Evolutionary conservation across 1,140 invertebrate genomes (phyloP), one percentile per base, ranked within the genome.

Genomic region (Heliconius hewitsoni): DNA sequence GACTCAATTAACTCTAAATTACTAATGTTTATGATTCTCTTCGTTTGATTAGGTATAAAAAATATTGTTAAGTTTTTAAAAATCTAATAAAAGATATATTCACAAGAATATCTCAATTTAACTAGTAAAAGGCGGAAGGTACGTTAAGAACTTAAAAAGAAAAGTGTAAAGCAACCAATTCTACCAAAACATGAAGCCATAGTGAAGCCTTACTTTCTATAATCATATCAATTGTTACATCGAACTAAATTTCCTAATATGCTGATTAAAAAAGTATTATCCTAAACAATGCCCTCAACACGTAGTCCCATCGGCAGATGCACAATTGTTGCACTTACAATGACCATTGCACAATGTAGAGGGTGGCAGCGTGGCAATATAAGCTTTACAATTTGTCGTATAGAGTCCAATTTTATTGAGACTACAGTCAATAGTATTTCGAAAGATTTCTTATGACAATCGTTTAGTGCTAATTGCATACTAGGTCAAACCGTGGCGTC

Each of bases 241-340:
- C 3, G 57, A 5, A 30, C 60, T 30, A 66, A 66, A 66, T 66
- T 66, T 66, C 60, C 60, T 66, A 66, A 66, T 66, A 66, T 66
- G 60, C 60, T 66, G 60, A 66, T 66, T 66, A 66, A 66, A 11
- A 66, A 30, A 5, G 3, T 66, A 66, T 66, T 66, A 66, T 66
- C 60, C 60, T 66, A 66, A 66, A 66, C 60, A 66, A 66, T 66
- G 60, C 60, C 60, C 60, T 66, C 60, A 66, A 66, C 60, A 66
- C 60, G 60, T 57, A 27, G 55, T 66, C 60, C 60, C 60, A 66
- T 66, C 60, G 60, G n/a, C 30, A 66, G 60, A 66, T 66, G 60
- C 60, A 66, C 27, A 66, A 66, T 66, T 30, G 60, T 30, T 66
- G 60, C 60, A 66, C 27, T 66, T 66, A 30, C 27, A 66, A 66